A percentile compares a stretch with the other conserved stretches of the same genome.
Conservation (phyloP, 2,888 invertebrate species). For the Drosophila mercatorum region DNA sequence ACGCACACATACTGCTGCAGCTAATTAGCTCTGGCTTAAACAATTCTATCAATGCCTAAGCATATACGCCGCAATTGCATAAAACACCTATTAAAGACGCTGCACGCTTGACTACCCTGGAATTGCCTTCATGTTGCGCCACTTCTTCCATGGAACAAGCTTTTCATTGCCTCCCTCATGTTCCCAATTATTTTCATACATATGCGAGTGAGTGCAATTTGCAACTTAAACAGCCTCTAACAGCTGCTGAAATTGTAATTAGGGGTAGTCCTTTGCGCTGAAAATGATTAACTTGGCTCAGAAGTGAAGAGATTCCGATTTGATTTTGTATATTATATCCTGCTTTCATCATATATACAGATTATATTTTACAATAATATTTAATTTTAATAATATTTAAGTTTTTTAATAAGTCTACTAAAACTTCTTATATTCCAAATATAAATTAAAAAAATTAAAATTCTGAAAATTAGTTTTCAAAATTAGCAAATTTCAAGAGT, state of each 20-base stretch:
- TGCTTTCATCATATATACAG: no score
- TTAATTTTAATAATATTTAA: no score
- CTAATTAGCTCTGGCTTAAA: slow-evolving; percentile 63
- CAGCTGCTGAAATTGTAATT: slow-evolving; percentile 2
- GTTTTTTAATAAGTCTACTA: no score
- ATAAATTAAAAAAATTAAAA: no score
- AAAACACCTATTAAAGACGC: slow-evolving; percentile 61
- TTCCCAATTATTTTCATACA: neutral
- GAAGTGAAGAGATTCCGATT: no score
- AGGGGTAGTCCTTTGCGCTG: neutral
- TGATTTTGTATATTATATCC: no score
- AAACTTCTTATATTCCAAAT: no score
- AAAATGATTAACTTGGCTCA: neutral
- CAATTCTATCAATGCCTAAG: slow-evolving; percentile 69
- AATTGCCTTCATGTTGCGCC: slow-evolving; percentile 40
- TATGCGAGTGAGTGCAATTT: slow-evolving; percentile 1
- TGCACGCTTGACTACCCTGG: slow-evolving; percentile 67
- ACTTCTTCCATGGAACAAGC: slow-evolving; percentile 27
- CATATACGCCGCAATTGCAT: slow-evolving; percentile 46
- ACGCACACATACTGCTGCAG: slow-evolving; percentile 35
- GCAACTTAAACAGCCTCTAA: neutral
- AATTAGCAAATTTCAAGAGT: no score
- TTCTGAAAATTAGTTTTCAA: no score
- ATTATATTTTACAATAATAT: no score
- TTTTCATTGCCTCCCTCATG: slow-evolving; percentile 15